Evolutionary conservation across 1,140 invertebrate species (phyloP).

Genomic region (Chironomus tepperi): DNA sequence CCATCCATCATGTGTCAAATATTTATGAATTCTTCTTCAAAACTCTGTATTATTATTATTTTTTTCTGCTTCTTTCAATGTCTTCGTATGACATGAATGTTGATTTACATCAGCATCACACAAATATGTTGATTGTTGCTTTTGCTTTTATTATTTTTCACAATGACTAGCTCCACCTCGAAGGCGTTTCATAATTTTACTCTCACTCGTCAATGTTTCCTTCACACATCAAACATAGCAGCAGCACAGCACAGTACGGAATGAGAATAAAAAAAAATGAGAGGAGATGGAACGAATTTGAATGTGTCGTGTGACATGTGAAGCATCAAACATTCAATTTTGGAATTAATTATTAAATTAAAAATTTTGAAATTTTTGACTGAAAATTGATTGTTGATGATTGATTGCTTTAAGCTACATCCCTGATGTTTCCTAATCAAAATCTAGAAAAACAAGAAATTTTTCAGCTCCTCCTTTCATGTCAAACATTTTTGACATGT

Average conservation of each 20-base stretch:
- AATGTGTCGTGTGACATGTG: background rate
- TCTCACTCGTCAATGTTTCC: slow-evolving; percentile 19
- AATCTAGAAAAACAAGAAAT: no score
- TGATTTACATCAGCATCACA: background rate
- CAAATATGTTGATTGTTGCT: slow-evolving; percentile 12
- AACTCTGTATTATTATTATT: background rate
- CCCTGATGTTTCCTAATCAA: no score
- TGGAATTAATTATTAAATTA: background rate
- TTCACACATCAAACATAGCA: background rate
- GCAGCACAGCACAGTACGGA: background rate
- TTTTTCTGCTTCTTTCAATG: background rate
- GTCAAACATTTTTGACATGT: slow-evolving; percentile 4
- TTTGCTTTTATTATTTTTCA: slow-evolving; percentile 18
- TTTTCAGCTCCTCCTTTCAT: background rate
- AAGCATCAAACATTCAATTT: background rate
- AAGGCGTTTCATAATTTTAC: slow-evolving; percentile 21
- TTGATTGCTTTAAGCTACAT: background rate
- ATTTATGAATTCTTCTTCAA: background rate
- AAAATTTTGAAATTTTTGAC: background rate
- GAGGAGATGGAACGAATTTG: background rate
- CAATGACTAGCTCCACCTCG: slow-evolving; percentile 16
- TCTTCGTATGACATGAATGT: background rate
- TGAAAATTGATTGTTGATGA: background rate
- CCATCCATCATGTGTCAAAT: slow-evolving; percentile 5
- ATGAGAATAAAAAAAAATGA: background rate